Base-by-base conservation (phyloP, 2,113 vertebrate species). In the Toxotes chatareus region DNA sequence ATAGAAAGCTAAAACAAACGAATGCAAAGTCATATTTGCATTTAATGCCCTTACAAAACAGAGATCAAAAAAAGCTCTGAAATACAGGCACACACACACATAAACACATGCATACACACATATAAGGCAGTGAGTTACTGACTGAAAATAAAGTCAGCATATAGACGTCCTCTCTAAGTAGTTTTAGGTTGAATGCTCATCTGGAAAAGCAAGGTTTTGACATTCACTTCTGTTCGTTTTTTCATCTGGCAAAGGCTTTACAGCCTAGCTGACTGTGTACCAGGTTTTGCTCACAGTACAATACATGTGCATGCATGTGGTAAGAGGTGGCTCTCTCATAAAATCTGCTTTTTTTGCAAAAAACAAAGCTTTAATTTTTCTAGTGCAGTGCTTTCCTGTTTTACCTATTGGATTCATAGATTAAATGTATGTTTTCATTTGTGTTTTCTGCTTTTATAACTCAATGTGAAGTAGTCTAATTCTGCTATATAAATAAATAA, bases 161-260 rank as follows among this genome's bases (percentile, higher is more conserved):
- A 68, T 23, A 21, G 36, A 70, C 44, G 57, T 59, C 38, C 55
- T 67, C 61, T 31, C 44, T 7, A 38, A 60, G 38, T 53, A 60
- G 64, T 69, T 68, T 19, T 11, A 72, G 16, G 38, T 38, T 53
- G 69, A 32, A 32, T 21, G 49, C 66, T 80, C 65, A 57, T 82
- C 17, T 72, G 27, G 56, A 84, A 57, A 70, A 75, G 34, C 9
- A 61, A 73, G 9, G 46, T 69, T 79, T 76, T 80, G 73, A 83
- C 83, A 76, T 76, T 59, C 10, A 71, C 80, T 77, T 84, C 75
- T 86, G 53, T 83, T 84, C 32, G 55, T 75, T 68, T 70, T 36
- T 80, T 2, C 55, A 46, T 84, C 59, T 63, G 51, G 49, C 27
- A 42, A 19, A 0, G 3, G 5, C 27, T 67, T 44, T 67, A 65